These are phyloP conservation scores for Hemichromis elongatus DNA, from an alignment of 2,113 vertebrate species.

Conservation along the genomic window DNA sequence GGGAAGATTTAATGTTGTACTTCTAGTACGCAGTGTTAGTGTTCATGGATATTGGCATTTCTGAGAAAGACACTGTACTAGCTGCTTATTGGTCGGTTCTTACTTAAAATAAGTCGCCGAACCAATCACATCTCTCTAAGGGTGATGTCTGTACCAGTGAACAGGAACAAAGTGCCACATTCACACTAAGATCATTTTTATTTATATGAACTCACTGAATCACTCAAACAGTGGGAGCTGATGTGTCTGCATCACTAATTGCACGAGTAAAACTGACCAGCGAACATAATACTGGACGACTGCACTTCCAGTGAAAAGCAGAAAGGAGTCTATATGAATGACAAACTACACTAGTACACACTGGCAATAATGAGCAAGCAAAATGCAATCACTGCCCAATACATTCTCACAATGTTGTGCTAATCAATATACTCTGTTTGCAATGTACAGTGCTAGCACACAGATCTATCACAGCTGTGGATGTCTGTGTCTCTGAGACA, in stretches of 20 bases:
- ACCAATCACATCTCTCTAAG: not conserved
- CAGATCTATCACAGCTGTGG: not conserved
- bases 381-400: not conserved
- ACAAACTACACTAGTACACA: not conserved
- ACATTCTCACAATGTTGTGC: not conserved
- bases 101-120: fast-evolving
- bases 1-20: not conserved
- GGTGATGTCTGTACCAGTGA: fast-evolving
- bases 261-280: not conserved
- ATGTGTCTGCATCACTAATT: not conserved
- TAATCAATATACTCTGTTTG: not conserved
- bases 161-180: not conserved
- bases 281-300: not conserved
- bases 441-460: not conserved
- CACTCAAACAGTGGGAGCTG: not conserved
- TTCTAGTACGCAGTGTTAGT: not conserved
- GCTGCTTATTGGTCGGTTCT: not conserved
- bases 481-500: not conserved
- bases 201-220: not conserved
- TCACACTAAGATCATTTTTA: not conserved
- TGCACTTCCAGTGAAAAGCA: not conserved
- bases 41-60: not conserved
- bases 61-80: not conserved
- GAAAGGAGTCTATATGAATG: not conserved
- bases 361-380: not conserved